These are phyloP conservation scores for Tribolium madens DNA, from an alignment of 1,140 invertebrate genomes.

Conservation along the genomic window DNA sequence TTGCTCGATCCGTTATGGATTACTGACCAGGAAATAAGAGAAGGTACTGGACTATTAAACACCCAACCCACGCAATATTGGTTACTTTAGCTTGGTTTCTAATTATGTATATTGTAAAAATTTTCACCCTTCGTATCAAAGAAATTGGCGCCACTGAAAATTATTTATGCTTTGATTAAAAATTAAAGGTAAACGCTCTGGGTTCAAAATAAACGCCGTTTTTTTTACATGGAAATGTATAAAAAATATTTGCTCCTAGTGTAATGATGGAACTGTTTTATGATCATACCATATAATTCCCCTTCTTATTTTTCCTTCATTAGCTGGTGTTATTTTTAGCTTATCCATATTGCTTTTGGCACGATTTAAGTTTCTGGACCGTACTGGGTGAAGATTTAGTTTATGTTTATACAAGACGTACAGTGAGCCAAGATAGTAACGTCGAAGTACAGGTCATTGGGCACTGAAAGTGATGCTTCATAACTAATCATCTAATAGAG, in stretches of 20 bases:
- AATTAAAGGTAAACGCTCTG: too few species aligned
- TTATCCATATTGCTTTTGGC: constrained; percentile 33
- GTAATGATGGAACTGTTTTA: constrained; percentile 1
- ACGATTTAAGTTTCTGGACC: constrained; percentile 26
- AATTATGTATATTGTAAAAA: constrained; percentile 16
- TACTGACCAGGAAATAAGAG: constrained; percentile 38
- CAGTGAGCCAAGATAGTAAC: not conserved
- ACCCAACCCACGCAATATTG: constrained; percentile 29
- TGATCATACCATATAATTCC: constrained; percentile 32
- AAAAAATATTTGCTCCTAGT: not conserved
- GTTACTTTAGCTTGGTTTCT: constrained; percentile 19
- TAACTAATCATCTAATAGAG: not conserved
- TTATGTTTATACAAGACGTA: constrained; percentile 18
- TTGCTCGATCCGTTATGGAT: constrained; percentile 31
- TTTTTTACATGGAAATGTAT: not conserved
- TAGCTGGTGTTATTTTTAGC: constrained; percentile 32
- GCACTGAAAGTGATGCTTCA: not conserved
- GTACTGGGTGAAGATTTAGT: constrained; percentile 18
- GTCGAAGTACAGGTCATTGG: not conserved
- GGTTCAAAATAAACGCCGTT: not conserved
- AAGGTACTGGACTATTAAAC: constrained; percentile 37
- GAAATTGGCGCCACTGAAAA: not conserved
- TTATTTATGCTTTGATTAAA: not conserved
- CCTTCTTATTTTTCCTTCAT: constrained; percentile 32
- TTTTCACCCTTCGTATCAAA: not conserved